Evolutionary conservation across 1,140 invertebrate species (phyloP).

Genomic region (Anastatus disparis): DNA sequence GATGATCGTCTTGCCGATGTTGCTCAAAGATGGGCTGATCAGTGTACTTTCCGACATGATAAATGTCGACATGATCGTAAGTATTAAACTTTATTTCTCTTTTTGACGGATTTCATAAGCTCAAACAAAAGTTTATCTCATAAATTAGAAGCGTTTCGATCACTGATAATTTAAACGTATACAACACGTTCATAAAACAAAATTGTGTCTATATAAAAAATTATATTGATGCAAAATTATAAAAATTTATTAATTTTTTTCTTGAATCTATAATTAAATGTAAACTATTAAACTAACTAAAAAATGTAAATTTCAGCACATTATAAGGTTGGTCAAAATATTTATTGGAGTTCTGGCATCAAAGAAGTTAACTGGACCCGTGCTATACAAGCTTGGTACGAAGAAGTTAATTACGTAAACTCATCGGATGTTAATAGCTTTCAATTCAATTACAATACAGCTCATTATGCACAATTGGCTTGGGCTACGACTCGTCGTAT

Average conservation of each 20-base stretch:
- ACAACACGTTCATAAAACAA: too few relatives aligned
- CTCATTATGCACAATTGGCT: background rate
- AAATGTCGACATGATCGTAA: constrained; percentile 64
- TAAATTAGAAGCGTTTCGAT: too few relatives aligned
- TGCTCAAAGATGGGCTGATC: constrained; percentile 71
- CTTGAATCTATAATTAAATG: background rate
- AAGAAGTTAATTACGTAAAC: constrained; percentile 25
- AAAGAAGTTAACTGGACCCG: background rate
- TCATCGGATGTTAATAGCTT: background rate
- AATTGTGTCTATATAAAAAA: too few relatives aligned
- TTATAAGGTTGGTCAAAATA: constrained; percentile 39
- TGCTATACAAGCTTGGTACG: constrained; percentile 29
- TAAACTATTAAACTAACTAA: too few relatives aligned
- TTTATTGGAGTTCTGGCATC: background rate
- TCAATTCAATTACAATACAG: background rate
- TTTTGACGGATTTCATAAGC: too few relatives aligned
- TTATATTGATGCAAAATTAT: too few relatives aligned
- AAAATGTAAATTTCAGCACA: background rate
- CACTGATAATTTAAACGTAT: too few relatives aligned
- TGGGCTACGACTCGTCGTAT: background rate
- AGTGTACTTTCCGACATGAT: constrained; percentile 69
- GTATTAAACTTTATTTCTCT: too few relatives aligned
- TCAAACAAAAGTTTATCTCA: too few relatives aligned
- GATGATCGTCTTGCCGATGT: constrained; percentile 69
- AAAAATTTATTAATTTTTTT: too few relatives aligned